phyloP scores from a whole-genome alignment of 2,888 invertebrate species.

The Scaptomyza polygonia region DNA sequence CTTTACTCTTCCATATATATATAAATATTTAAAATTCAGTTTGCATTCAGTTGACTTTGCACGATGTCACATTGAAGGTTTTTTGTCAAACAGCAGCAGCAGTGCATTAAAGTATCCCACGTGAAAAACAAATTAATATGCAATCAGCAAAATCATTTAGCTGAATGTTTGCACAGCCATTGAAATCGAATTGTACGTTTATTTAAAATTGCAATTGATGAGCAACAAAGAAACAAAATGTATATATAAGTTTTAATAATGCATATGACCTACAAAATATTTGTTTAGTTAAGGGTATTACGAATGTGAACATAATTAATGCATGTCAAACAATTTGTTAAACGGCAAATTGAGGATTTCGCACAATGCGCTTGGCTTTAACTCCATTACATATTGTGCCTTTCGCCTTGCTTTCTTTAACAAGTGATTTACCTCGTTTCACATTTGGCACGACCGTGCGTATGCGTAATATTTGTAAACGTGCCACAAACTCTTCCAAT shows the following conservation, averaged over 20 bases:
- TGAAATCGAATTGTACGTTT: constrained; percentile 22
- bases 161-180: constrained; percentile 31
- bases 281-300: no score
- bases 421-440: constrained; percentile 67
- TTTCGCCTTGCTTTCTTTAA: constrained; percentile 32
- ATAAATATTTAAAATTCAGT: constrained; percentile 49
- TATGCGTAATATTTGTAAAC: constrained; percentile 62
- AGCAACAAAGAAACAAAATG: constrained; percentile 17
- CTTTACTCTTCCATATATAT: background rate
- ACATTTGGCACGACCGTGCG: constrained; percentile 52
- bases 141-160: constrained; percentile 60
- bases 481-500: constrained; percentile 31
- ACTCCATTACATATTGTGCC: constrained; percentile 27
- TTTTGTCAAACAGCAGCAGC: constrained; percentile 3
- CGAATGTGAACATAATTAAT: constrained; percentile 31
- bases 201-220: constrained; percentile 39
- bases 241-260: constrained; percentile 20
- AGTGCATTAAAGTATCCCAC: constrained; percentile 27
- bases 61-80: constrained; percentile 40
- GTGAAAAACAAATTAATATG: constrained; percentile 61
- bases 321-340: constrained; percentile 29
- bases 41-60: constrained; percentile 44
- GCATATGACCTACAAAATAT: background rate
- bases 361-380: constrained; percentile 17
- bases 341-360: background rate